phyloP scores from a whole-genome alignment of 1,140 invertebrate species.

The Trachelipus rathkii region DNA sequence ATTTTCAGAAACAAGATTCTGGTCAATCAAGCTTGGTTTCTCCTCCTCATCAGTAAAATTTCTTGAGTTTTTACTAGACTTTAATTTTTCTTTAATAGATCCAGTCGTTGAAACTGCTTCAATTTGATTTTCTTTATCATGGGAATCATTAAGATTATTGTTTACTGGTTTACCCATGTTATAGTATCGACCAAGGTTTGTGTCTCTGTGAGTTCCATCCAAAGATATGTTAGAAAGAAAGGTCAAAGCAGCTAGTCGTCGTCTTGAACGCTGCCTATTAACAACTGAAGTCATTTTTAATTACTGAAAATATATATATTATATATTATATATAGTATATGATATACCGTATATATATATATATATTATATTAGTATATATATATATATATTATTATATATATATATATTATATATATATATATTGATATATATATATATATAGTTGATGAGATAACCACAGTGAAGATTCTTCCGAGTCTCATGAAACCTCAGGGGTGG shows the following conservation, averaged over 20 bases:
- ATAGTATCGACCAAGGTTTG: constrained; percentile 59
- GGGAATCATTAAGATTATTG: not conserved
- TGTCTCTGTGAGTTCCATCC: constrained; percentile 83
- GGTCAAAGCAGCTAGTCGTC: constrained; percentile 77
- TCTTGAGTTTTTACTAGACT: not conserved
- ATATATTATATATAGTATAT: too few relatives aligned
- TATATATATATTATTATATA: too few relatives aligned
- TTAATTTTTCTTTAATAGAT: not conserved
- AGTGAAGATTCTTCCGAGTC: too few relatives aligned
- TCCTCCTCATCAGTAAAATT: not conserved
- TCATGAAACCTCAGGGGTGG: too few relatives aligned
- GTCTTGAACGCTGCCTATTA: constrained; percentile 53
- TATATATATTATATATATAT: too few relatives aligned
- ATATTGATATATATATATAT: too few relatives aligned
- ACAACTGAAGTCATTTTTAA: not conserved
- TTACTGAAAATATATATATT: too few relatives aligned
- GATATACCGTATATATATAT: too few relatives aligned
- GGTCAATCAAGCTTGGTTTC: too few relatives aligned
- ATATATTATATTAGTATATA: too few relatives aligned
- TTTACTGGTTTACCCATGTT: not conserved
- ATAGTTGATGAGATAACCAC: too few relatives aligned
- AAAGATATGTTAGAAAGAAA: constrained; percentile 92
- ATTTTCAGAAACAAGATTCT: not conserved
- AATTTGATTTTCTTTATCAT: constrained; percentile 6
- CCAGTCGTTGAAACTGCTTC: constrained; percentile 4